These are phyloP conservation scores for Lepidurus couesii DNA, from an alignment of 1,140 invertebrate species.

Conservation along the genomic window DNA sequence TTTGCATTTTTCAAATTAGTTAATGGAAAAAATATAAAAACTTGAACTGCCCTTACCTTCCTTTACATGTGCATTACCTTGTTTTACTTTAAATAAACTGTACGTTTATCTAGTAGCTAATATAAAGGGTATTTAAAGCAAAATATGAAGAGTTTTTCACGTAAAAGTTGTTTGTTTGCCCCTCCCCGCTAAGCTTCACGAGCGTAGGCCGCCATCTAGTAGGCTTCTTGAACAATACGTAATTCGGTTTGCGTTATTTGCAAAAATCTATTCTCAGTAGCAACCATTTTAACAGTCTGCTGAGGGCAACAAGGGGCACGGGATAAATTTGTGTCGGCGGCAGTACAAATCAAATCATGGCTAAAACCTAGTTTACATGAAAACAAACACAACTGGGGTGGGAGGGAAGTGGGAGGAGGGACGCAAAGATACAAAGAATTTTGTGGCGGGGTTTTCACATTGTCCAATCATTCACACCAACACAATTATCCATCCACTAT, in stretches of 20 bases:
- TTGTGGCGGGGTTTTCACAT: not conserved
- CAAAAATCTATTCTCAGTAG: conserved; percentile 11
- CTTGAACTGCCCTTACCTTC: no score
- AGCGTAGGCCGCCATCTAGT: no score
- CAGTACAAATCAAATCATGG: not conserved
- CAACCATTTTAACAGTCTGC: conserved; percentile 10
- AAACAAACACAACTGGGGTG: not conserved
- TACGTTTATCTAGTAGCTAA: no score
- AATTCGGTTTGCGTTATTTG: not conserved
- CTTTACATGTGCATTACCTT: no score
- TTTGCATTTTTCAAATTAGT: no score
- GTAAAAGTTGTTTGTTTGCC: no score
- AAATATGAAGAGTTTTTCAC: no score
- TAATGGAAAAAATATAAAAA: no score
- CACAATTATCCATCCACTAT: not conserved
- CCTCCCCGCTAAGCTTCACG: no score
- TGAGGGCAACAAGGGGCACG: conserved; percentile 17
- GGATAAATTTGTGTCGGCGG: conserved; percentile 15
- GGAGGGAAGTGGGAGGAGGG: not conserved
- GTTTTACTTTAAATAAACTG: no score
- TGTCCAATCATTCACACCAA: conserved; percentile 4
- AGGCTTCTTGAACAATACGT: no score
- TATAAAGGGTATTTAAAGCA: no score
- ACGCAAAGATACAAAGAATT: not conserved
- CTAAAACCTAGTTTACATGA: not conserved